Evolutionary conservation across 2,888 invertebrate genomes (phyloP).

Genomic region (Eristalinus sepulchralis): DNA sequence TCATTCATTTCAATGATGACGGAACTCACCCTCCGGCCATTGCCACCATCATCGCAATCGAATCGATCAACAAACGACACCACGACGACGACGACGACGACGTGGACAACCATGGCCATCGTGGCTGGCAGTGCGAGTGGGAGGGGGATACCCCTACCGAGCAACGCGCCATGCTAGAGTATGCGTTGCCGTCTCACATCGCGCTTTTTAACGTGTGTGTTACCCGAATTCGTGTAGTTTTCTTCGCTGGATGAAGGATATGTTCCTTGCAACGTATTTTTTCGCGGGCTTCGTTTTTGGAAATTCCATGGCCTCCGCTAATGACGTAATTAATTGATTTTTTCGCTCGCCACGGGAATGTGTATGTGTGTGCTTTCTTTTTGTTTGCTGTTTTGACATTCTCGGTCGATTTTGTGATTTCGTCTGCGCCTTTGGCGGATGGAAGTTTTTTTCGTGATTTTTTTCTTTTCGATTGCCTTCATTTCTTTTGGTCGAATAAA

Average conservation of each 20-base stretch:
- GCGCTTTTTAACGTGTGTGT: slow-evolving; percentile 47
- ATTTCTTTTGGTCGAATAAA: slow-evolving; percentile 25
- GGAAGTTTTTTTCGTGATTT: slow-evolving; percentile 2
- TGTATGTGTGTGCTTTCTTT: not conserved
- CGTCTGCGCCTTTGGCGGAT: slow-evolving; percentile 59
- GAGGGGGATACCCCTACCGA: slow-evolving; percentile 12
- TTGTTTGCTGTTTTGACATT: slow-evolving; percentile 43
- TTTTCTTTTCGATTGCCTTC: not conserved
- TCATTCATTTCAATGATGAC: not conserved
- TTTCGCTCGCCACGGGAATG: not conserved
- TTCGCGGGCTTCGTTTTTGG: slow-evolving; percentile 2
- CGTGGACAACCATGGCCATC: slow-evolving; percentile 11
- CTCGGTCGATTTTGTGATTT: slow-evolving; percentile 39
- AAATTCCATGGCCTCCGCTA: slow-evolving; percentile 53
- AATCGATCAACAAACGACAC: slow-evolving; percentile 55
- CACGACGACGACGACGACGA: not conserved
- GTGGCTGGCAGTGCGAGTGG: not conserved
- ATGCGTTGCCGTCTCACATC: slow-evolving; percentile 5
- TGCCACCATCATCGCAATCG: slow-evolving; percentile 43
- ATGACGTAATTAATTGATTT: slow-evolving; percentile 69
- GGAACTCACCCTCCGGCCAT: slow-evolving; percentile 65
- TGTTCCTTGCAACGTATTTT: slow-evolving; percentile 25
- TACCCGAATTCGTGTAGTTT: slow-evolving; percentile 42
- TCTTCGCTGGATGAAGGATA: slow-evolving; percentile 53
- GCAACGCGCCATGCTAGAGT: not conserved